Evolutionary conservation across 2,888 invertebrate genomes (phyloP), one percentile per base, ranked within the genome.

Genomic region (Drosophila mayaguana): DNA sequence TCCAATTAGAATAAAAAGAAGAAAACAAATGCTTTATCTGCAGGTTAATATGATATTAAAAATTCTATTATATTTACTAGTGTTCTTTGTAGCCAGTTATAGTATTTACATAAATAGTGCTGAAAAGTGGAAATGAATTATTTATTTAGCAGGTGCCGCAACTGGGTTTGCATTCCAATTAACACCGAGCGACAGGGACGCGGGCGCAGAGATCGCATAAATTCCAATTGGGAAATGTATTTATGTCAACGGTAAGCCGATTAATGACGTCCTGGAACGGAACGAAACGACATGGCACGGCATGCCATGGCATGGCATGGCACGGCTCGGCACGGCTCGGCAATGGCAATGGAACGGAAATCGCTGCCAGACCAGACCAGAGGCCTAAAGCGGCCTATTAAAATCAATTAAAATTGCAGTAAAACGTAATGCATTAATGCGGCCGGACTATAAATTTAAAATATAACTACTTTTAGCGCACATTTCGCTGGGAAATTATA

Each of bases 91-190:
- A n/a, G 22, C 38, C 25, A 57, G 34, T 53, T 46, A 66, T 68
- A 28, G 28, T 28, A 81, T 81, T 74, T 84, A 60, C 40, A 55
- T 53, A 43, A 53, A 76, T 80, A 56, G 68, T 73, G 72, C 61
- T 62, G 54, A 42, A 63, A 69, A 72, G 72, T 73, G 75, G 67
- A 75, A 34, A 73, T 78, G 69, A 73, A 78, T 74, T 75, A 83
- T 75, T 78, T 86, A 83, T 88, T 83, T 81, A 83, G 74, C 89
- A 83, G 83, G 83, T 81, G 83, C 66, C 55, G 65, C 56, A 55
- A 72, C 65, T 28, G 59, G 55, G 75, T 66, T 75, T 74, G 79
- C 84, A 79, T 83, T 88, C 77, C 89, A 84, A 84, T 84, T 88
- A 88, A 80, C 80, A 78, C 73, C 48, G 38, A 38, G 5, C 16